Percentiles rank a stretch among this genome's conserved stretches.
Conservation (phyloP, 2,888 invertebrate species). For the Lumbricus terrestris region DNA sequence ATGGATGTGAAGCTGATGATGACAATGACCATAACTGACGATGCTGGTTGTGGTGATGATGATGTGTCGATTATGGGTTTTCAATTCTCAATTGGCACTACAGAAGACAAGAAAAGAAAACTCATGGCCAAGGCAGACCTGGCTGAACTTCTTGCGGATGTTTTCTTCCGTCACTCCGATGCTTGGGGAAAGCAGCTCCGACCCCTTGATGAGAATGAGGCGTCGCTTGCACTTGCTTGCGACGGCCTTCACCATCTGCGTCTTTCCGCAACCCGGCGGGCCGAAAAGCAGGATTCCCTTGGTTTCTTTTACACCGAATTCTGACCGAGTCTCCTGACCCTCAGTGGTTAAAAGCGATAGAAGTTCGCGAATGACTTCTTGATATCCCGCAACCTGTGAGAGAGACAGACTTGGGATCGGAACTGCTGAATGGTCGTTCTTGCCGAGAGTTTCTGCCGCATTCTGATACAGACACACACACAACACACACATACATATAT, state of each 20-base stretch:
- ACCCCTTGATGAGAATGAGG: slow-evolving; percentile 87
- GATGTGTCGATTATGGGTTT: not conserved
- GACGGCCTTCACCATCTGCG: not conserved
- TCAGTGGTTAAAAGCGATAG: slow-evolving; percentile 98
- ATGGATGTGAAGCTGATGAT: no score
- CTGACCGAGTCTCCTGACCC: slow-evolving; percentile 99
- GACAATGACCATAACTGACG: no score
- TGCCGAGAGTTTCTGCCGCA: slow-evolving; percentile 97
- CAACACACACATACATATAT: no score
- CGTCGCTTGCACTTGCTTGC: not conserved
- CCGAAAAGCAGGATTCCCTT: slow-evolving; percentile 67
- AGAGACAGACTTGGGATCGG: slow-evolving; percentile 97
- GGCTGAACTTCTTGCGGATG: slow-evolving; percentile 98
- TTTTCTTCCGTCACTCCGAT: slow-evolving; percentile 99
- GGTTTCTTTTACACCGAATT: no score
- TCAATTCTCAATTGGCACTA: no score
- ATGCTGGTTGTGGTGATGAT: no score
- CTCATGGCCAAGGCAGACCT: slow-evolving; percentile 65
- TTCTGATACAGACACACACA: no score
- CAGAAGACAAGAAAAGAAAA: no score
- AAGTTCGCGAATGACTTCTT: slow-evolving; percentile 84
- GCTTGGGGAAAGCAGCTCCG: slow-evolving; percentile 98
- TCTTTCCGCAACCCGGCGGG: not conserved
- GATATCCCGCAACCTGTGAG: slow-evolving; percentile 95
- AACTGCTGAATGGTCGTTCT: slow-evolving; percentile 96